Conservation (phyloP, 2,888 invertebrate genomes). For the Drosophila silvestris region DNA sequence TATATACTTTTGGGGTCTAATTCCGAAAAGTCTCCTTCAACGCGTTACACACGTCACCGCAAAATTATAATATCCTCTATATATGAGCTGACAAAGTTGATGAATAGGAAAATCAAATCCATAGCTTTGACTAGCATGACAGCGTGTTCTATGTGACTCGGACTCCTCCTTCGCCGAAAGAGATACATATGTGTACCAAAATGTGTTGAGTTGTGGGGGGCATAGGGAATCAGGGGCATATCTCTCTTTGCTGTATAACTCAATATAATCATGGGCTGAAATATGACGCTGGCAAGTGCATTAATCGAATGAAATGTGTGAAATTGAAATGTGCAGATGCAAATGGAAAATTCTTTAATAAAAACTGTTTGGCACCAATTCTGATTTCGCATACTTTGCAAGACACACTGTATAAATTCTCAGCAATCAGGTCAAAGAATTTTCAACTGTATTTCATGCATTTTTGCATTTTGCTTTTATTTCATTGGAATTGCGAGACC, state of each 20-base stretch:
- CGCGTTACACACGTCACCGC: neutral
- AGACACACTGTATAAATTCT: neutral
- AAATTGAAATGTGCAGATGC: constrained; percentile 6
- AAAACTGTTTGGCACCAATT: neutral
- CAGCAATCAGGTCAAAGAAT: neutral
- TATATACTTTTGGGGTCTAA: neutral
- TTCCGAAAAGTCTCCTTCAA: neutral
- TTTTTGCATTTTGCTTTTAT: neutral
- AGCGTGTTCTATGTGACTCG: constrained; percentile 17
- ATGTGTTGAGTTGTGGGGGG: neutral
- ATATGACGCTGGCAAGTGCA: constrained; percentile 4
- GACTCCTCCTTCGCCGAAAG: neutral
- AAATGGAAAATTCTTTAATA: neutral
- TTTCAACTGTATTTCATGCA: neutral
- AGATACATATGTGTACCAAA: constrained; percentile 1
- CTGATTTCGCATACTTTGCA: neutral
- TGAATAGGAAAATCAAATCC: constrained; percentile 51
- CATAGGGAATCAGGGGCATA: constrained; percentile 14
- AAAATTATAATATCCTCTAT: neutral
- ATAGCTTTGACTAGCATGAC: constrained; percentile 38
- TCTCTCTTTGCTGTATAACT: constrained; percentile 7
- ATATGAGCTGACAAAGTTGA: constrained; percentile 63
- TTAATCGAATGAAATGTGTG: constrained; percentile 31
- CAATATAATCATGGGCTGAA: constrained; percentile 10
- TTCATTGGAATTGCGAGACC: neutral